These are phyloP conservation scores for Troides helena DNA, from an alignment of 2,888 invertebrate species.

Conservation along the genomic window DNA sequence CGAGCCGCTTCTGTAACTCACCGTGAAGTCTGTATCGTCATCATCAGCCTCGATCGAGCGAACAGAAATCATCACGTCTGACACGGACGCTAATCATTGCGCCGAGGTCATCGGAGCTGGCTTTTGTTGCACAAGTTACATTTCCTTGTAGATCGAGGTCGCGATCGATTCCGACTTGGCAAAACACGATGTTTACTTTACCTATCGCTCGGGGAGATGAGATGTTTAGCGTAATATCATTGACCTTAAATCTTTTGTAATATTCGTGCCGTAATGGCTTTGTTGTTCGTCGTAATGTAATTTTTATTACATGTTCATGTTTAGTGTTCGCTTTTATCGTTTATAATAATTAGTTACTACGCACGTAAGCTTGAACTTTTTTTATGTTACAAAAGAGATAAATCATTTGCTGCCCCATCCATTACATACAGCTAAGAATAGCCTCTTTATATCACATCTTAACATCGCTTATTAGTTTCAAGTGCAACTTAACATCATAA, in stretches of 20 bases:
- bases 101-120: slow-evolving; percentile 41
- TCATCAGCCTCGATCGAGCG: slow-evolving; percentile 27
- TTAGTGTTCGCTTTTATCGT: not conserved
- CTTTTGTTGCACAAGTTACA: slow-evolving; percentile 39
- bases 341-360: not conserved
- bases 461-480: no score
- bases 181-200: slow-evolving; percentile 25
- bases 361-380: no score
- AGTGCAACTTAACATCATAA: no score
- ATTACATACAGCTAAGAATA: no score
- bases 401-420: no score
- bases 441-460: no score
- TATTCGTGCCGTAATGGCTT: not conserved
- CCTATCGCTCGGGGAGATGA: slow-evolving; percentile 12
- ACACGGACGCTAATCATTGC: slow-evolving; percentile 49
- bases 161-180: slow-evolving; percentile 32
- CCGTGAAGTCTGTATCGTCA: slow-evolving; percentile 31
- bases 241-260: slow-evolving; percentile 17
- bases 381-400: no score
- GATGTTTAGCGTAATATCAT: slow-evolving; percentile 16
- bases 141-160: slow-evolving; percentile 45
- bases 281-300: not conserved
- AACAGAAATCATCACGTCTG: slow-evolving; percentile 42
- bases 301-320: not conserved
- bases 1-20: slow-evolving; percentile 31